Conservation (phyloP, 64 coral and sea anemone genomes). For the Porites lutea region DNA sequence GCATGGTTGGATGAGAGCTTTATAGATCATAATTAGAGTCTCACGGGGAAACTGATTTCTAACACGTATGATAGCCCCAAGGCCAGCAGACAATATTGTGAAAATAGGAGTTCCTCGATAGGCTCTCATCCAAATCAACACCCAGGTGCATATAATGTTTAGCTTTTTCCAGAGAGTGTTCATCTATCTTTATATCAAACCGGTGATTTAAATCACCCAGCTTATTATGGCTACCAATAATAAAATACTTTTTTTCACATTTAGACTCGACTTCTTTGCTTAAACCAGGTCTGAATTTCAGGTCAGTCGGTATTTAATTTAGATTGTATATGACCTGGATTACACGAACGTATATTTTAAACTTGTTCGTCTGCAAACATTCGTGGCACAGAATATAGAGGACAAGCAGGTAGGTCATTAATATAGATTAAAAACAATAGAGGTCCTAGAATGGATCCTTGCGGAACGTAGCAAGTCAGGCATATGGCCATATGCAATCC, state of each 20-base stretch:
- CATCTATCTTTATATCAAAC: constrained; percentile 5
- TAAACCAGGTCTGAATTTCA: neutral
- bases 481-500: neutral
- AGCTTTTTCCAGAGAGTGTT: neutral
- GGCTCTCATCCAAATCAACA: neutral
- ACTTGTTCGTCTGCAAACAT: too few relatives aligned
- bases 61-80: neutral
- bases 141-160: neutral
- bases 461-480: constrained; percentile 14
- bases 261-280: neutral
- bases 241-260: neutral
- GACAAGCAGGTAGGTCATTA: too few relatives aligned
- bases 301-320: neutral
- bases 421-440: too few relatives aligned
- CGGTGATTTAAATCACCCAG: neutral
- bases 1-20: constrained; percentile 28
- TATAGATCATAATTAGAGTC: constrained; percentile 20
- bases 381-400: too few relatives aligned
- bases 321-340: neutral
- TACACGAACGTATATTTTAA: neutral
- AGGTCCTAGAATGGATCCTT: neutral
- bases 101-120: neutral
- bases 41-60: neutral
- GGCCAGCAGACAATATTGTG: neutral
- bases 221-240: neutral